A percentile compares a stretch with the other conserved stretches of the same genome.
Conservation (phyloP, 1,140 invertebrate genomes). For the Achroia grisella region DNA sequence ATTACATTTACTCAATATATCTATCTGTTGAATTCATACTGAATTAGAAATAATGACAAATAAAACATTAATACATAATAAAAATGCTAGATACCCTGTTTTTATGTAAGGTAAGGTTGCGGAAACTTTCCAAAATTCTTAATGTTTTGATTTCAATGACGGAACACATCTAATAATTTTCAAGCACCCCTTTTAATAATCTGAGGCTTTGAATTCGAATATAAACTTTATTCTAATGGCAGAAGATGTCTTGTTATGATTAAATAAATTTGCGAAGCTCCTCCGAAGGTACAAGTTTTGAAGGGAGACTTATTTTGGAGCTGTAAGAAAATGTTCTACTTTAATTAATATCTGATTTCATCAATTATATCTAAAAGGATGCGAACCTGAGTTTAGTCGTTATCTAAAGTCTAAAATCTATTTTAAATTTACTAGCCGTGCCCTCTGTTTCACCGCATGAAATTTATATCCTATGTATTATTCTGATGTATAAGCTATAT, state of each 20-base stretch:
- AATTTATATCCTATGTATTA: too few relatives aligned
- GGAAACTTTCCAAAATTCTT: constrained; percentile 20
- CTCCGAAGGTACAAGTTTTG: constrained; percentile 11
- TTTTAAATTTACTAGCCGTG: too few relatives aligned
- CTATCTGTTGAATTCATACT: too few relatives aligned
- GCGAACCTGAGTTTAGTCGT: too few relatives aligned
- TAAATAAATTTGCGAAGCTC: neutral
- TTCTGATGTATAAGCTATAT: too few relatives aligned
- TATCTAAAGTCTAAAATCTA: too few relatives aligned
- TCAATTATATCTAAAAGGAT: too few relatives aligned
- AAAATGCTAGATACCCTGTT: constrained; percentile 16
- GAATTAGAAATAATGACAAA: too few relatives aligned
- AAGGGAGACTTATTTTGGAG: constrained; percentile 10
- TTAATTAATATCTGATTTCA: too few relatives aligned
- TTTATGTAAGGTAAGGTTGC: neutral
- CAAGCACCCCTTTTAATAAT: constrained; percentile 16
- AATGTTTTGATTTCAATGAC: constrained; percentile 57
- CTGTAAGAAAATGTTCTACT: constrained; percentile 22
- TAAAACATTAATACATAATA: too few relatives aligned
- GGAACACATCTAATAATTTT: constrained; percentile 49
- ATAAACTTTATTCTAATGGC: neutral
- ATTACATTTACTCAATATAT: too few relatives aligned
- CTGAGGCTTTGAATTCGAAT: neutral
- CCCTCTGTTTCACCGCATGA: too few relatives aligned
- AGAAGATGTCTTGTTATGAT: neutral